These are phyloP conservation scores for Tipula helvola DNA, from an alignment of 2,888 invertebrate genomes.

Conservation along the genomic window DNA sequence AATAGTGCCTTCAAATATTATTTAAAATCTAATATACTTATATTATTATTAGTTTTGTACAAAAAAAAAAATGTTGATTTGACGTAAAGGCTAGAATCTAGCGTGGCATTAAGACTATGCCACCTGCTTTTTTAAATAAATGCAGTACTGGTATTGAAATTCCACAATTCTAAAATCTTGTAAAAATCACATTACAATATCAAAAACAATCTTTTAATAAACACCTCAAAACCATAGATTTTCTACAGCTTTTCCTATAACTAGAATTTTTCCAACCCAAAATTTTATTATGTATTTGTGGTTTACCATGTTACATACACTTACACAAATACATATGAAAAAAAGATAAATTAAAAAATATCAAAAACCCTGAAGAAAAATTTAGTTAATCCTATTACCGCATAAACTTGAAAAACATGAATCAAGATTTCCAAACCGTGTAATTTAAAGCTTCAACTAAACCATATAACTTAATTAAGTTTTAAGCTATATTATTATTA, in stretches of 20 bases:
- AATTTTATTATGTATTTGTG: neutral
- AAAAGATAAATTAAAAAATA: neutral
- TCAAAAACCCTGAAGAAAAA: neutral
- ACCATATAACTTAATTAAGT: neutral
- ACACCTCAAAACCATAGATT: neutral
- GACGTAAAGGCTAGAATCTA: too few relatives aligned
- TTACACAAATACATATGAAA: neutral
- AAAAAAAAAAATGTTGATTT: too few relatives aligned
- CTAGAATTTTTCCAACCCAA: neutral
- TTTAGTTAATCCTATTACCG: neutral
- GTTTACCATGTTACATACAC: neutral
- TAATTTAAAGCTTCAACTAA: neutral
- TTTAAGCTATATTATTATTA: neutral
- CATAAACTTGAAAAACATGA: neutral
- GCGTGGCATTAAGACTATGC: too few relatives aligned
- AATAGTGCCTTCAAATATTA: too few relatives aligned
- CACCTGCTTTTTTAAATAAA: too few relatives aligned
- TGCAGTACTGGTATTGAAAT: too few relatives aligned
- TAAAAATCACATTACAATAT: neutral
- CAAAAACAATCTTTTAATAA: neutral
- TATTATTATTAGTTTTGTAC: too few relatives aligned
- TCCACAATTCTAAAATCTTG: too few relatives aligned
- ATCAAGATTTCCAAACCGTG: neutral
- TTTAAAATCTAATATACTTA: too few relatives aligned
- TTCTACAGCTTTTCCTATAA: neutral